Base-by-base conservation (phyloP, 2,797 vertebrate species). In the Arrhamphus sclerolepis region DNA sequence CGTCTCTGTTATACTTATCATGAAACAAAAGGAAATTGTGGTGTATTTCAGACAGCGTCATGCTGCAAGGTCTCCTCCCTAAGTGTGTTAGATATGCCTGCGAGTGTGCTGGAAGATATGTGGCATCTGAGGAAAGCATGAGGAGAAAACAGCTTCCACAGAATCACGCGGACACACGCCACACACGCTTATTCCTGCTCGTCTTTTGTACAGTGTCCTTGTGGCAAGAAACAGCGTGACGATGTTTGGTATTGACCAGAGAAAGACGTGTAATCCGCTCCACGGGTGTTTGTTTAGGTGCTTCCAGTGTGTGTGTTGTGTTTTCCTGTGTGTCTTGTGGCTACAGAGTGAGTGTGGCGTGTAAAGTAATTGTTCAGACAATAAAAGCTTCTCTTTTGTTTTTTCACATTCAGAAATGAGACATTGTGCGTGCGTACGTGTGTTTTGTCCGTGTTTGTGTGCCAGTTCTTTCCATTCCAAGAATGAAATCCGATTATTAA, bases 251-350 rank as follows among this genome's bases (percentile, higher is more conserved):
- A 63, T 83, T 53, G 58, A 78, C 79, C 70, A 19, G 55, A 56
- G 74, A 70, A 61, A 50, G 68, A 70, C 70, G 57, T 75, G 79
- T 87, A 87, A 89, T 87, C 85, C 88, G 52, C 67, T 81, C 72
- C 18, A 40, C 24, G 26, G 40, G 28, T 80, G 75, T 72, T 67
- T 70, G 53, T 75, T 64, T 28, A 24, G 52, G 57, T 41, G 61
- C 3, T 65, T 75, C 58, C 53, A 42, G 46, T 46, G 75, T 64
- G 75, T 64, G 56, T 62, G 57, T 77, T 57, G 42, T 22, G 17
- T 41, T 78, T 50, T 53, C 7, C 31, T 18, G n/a, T 29, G 53
- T 31, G 34, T 18, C 48, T 66, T 59, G 46, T 39, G 34, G 52
- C 21, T 72, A 26, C 21, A n/a, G 39, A 31, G 46, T 18, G 26